Conservation (phyloP, 1,140 invertebrate genomes). For the Rhizoglyphus robini region DNA sequence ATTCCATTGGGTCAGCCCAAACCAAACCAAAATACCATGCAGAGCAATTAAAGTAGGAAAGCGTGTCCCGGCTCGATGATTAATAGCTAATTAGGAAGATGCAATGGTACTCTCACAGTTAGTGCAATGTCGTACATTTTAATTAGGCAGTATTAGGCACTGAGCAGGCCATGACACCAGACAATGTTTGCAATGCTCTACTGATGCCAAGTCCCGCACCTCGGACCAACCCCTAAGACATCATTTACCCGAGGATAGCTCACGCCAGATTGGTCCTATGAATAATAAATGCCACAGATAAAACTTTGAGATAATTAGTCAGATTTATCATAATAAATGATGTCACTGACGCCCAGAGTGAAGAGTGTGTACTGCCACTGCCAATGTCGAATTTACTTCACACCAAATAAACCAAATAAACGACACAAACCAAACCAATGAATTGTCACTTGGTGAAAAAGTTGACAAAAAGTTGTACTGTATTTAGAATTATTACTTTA, state of each 20-base stretch:
- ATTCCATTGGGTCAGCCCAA: not conserved
- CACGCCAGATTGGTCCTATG: not conserved
- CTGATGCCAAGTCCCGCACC: not conserved
- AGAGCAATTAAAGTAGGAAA: not conserved
- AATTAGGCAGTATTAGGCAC: no score
- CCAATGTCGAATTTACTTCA: no score
- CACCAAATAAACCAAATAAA: not conserved
- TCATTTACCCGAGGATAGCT: not conserved
- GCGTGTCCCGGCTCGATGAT: not conserved
- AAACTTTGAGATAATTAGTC: not conserved
- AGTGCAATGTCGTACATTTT: conserved; percentile 2
- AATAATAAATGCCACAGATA: not conserved
- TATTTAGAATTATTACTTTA: not conserved
- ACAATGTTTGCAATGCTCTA: not conserved
- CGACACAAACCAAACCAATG: not conserved
- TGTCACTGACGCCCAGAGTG: no score
- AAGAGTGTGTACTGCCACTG: no score
- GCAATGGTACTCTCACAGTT: not conserved
- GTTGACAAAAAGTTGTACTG: not conserved
- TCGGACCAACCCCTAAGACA: not conserved
- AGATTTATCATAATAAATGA: conserved; percentile 11
- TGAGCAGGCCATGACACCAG: not conserved
- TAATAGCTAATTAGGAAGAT: not conserved
- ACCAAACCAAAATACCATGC: not conserved
- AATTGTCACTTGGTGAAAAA: not conserved